Conservation (phyloP, 2,797 vertebrate genomes). For the Fistularia tabacaria region DNA sequence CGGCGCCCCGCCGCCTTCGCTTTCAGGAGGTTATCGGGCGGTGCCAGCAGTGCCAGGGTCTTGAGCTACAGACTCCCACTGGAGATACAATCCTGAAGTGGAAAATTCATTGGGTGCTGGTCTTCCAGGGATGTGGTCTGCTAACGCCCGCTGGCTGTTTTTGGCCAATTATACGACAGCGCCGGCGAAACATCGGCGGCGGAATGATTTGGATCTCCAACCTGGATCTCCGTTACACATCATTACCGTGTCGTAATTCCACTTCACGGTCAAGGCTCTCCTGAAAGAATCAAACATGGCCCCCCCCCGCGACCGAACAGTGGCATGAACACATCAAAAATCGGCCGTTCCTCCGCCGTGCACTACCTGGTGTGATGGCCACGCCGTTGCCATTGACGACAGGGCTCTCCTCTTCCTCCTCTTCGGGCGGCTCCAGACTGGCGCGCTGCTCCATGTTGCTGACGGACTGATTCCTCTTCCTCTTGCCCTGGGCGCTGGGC, state of each 20-base stretch:
- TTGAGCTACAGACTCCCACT: too few relatives aligned
- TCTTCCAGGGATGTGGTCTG: too few relatives aligned
- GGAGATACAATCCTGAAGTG: too few relatives aligned
- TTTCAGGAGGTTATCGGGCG: constrained; percentile 29
- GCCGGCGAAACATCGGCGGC: too few relatives aligned
- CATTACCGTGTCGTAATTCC: too few relatives aligned
- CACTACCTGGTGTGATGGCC: constrained; percentile 90
- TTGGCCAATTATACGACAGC: too few relatives aligned
- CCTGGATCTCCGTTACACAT: too few relatives aligned
- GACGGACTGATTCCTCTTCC: constrained; percentile 98
- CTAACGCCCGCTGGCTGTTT: too few relatives aligned
- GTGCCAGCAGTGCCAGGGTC: too few relatives aligned
- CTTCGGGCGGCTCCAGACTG: constrained; percentile 86
- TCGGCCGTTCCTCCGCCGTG: neutral
- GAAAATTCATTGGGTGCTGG: too few relatives aligned
- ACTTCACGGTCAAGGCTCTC: too few relatives aligned
- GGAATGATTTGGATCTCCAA: too few relatives aligned
- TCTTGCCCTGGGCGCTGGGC: constrained; percentile 96
- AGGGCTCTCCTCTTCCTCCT: constrained; percentile 90
- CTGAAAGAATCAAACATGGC: neutral
- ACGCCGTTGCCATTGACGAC: constrained; percentile 93
- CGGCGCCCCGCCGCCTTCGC: constrained; percentile 42
- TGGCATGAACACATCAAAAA: neutral
- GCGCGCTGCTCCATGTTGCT: constrained; percentile 99
- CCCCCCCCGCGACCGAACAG: neutral